Evolutionary conservation across 2,113 vertebrate genomes (phyloP).

Genomic region (Sterna hirundo): DNA sequence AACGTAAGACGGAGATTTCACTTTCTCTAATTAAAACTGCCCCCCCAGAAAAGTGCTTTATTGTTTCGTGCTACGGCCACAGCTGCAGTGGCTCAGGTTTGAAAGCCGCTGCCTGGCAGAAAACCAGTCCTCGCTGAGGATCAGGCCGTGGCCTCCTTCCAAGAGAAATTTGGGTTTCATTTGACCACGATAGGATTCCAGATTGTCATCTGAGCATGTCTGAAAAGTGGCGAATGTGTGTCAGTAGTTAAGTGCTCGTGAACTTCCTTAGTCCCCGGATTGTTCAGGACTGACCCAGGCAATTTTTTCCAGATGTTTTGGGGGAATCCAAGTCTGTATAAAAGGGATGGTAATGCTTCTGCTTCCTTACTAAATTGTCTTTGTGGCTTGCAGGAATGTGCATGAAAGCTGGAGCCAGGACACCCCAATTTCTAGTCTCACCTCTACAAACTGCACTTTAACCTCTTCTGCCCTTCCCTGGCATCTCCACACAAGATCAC

Average conservation of each 20-base stretch:
- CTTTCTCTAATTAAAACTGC: background rate
- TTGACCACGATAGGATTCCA: conserved; percentile 55
- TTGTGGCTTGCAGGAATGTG: conserved; percentile 59
- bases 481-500: conserved; percentile 42
- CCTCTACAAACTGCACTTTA: conserved; percentile 65
- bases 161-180: conserved; percentile 68
- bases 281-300: conserved; percentile 57
- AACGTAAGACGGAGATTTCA: background rate
- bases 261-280: conserved; percentile 64
- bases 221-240: conserved; percentile 56
- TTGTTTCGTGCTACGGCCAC: conserved; percentile 18
- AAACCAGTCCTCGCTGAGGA: conserved; percentile 26
- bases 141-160: conserved; percentile 46
- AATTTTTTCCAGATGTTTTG: conserved; percentile 67
- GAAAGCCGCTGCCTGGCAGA: conserved; percentile 40
- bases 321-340: conserved; percentile 47
- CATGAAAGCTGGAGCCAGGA: conserved; percentile 56
- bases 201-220: conserved; percentile 64
- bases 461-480: conserved; percentile 58
- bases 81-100: conserved; percentile 52
- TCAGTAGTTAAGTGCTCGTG: conserved; percentile 59
- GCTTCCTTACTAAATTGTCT: conserved; percentile 59
- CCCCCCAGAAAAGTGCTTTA: background rate
- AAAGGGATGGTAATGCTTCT: conserved; percentile 53
- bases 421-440: conserved; percentile 36